Conservation (phyloP, 2,888 invertebrate species). For the Drosophila emarginata region DNA sequence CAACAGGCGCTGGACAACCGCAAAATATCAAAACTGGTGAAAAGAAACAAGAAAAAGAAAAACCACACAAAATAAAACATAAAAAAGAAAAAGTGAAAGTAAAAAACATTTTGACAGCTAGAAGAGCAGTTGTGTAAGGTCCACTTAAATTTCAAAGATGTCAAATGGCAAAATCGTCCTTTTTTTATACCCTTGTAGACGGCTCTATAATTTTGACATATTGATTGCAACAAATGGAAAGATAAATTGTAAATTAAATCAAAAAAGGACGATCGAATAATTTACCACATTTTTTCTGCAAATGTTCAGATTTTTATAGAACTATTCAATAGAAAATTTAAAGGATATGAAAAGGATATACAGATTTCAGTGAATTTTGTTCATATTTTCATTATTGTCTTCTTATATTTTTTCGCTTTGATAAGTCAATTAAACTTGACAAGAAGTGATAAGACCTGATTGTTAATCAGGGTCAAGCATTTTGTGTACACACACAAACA, state of each 20-base stretch:
- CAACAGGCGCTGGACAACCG: constrained; percentile 56
- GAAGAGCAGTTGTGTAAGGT: background rate
- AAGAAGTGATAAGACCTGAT: constrained; percentile 18
- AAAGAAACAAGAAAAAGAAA: background rate
- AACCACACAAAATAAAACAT: background rate
- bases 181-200: background rate
- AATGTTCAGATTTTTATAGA: too few species aligned
- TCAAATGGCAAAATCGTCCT: background rate
- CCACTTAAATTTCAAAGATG: constrained; percentile 2
- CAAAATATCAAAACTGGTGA: constrained; percentile 20
- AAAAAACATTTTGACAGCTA: constrained; percentile 25
- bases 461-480: constrained; percentile 31
- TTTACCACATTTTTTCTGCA: background rate
- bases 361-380: too few species aligned
- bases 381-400: background rate
- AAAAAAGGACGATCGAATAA: background rate
- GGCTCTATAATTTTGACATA: background rate
- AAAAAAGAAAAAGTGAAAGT: constrained; percentile 11
- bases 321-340: too few species aligned
- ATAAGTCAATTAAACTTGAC: constrained; percentile 42
- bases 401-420: constrained; percentile 6
- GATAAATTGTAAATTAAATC: background rate
- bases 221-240: background rate
- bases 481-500: background rate
- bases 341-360: background rate